Conservation (phyloP, 2,113 vertebrate species). For the Epinephelus lanceolatus region DNA sequence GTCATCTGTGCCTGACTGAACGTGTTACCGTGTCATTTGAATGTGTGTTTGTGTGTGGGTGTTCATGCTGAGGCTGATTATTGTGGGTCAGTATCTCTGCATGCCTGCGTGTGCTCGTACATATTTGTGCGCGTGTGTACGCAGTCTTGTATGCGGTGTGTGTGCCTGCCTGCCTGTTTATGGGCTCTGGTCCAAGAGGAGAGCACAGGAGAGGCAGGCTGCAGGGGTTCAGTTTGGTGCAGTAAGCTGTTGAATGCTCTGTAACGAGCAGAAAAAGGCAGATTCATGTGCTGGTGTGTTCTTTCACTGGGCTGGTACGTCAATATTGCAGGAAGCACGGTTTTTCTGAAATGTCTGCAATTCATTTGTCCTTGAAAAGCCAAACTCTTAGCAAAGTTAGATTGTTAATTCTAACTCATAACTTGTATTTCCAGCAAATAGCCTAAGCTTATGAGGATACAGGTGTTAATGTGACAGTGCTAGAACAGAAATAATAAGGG, state of each 20-base stretch:
- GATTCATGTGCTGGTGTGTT: conserved; percentile 56
- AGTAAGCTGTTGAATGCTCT: conserved; percentile 82
- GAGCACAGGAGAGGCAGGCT: conserved; percentile 73
- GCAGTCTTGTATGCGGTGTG: not conserved
- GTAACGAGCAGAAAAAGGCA: conserved; percentile 58
- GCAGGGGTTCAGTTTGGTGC: conserved; percentile 86
- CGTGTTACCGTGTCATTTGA: conserved; percentile 47
- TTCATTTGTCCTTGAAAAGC: conserved; percentile 29
- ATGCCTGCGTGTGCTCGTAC: conserved; percentile 21
- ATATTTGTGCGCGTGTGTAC: not conserved
- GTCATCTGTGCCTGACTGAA: conserved; percentile 43
- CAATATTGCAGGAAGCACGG: conserved; percentile 32
- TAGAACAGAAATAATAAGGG: not conserved
- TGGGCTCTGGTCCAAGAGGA: conserved; percentile 80
- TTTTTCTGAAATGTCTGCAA: conserved; percentile 47
- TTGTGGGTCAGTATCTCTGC: conserved; percentile 48
- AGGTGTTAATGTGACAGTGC: not conserved
- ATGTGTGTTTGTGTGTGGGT: conserved; percentile 48
- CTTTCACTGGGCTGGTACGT: conserved; percentile 44
- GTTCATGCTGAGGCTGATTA: conserved; percentile 46
- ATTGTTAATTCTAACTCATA: not conserved
- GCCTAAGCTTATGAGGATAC: not conserved
- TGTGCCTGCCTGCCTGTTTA: conserved; percentile 48
- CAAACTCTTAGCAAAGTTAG: conserved; percentile 3
- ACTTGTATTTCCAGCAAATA: not conserved